Conservation (phyloP, 1,140 invertebrate genomes). For the Colletes latitarsis region DNA sequence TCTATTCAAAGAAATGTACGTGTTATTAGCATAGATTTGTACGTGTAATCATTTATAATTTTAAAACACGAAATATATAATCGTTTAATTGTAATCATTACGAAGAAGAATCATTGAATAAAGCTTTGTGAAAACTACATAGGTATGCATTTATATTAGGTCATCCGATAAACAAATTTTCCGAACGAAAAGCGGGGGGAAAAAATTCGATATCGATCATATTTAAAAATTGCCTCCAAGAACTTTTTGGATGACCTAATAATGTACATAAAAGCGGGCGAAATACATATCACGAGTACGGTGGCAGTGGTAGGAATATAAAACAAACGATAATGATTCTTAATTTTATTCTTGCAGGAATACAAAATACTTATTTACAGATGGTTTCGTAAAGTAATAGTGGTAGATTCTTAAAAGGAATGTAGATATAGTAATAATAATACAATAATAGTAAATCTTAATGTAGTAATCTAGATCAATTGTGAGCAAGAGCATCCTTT, state of each 20-base stretch:
- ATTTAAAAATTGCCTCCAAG: too few relatives aligned
- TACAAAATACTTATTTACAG: conserved; percentile 79
- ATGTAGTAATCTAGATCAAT: conserved; percentile 74
- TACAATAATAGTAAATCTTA: conserved; percentile 73
- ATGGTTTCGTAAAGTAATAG: conserved; percentile 77
- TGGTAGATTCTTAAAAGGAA: conserved; percentile 75
- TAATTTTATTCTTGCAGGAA: conserved; percentile 75
- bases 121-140: neutral
- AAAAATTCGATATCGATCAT: too few relatives aligned
- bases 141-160: too few relatives aligned
- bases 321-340: conserved; percentile 64
- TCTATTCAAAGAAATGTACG: neutral
- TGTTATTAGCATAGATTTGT: neutral
- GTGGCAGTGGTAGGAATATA: conserved; percentile 45
- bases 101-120: neutral
- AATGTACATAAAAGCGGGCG: neutral
- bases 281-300: neutral
- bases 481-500: conserved; percentile 74
- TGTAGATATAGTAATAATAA: conserved; percentile 73
- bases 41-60: neutral
- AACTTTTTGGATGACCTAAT: too few relatives aligned
- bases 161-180: too few relatives aligned
- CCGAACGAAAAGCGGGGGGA: too few relatives aligned
- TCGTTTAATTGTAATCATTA: neutral
- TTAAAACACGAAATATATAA: conserved; percentile 6